Conservation (phyloP, 2,888 invertebrate species). For the Gisinianus flammeolus region DNA sequence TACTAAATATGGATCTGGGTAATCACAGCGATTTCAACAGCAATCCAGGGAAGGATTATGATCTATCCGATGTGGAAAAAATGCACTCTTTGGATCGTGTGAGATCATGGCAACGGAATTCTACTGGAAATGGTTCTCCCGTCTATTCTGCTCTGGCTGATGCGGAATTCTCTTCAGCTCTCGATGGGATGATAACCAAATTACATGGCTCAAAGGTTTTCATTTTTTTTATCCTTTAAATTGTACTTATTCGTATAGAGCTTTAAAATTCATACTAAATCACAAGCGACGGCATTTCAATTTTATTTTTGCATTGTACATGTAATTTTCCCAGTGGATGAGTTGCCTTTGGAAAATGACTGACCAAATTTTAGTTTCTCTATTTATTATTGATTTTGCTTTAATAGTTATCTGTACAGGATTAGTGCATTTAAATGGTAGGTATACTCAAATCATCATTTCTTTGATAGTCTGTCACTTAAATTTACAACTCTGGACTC, state of each 20-base stretch:
- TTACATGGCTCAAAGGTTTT: conserved; percentile 44
- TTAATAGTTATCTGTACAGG: too few species aligned
- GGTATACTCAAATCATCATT: too few species aligned
- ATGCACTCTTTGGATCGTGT: conserved; percentile 38
- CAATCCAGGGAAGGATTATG: conserved; percentile 24
- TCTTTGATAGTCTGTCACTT: too few species aligned
- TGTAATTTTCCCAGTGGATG: too few species aligned
- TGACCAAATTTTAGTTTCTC: too few species aligned
- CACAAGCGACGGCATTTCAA: too few species aligned
- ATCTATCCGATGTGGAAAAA: conserved; percentile 35
- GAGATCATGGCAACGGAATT: conserved; percentile 25
- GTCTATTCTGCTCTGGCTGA: conserved; percentile 38
- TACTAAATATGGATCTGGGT: not conserved
- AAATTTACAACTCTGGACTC: too few species aligned
- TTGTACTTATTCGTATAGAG: not conserved
- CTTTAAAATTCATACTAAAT: too few species aligned
- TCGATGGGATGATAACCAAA: conserved; percentile 45
- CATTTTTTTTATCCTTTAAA: not conserved
- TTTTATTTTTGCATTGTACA: too few species aligned
- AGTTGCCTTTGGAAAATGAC: too few species aligned
- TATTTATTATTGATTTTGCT: too few species aligned
- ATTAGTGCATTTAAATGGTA: too few species aligned
- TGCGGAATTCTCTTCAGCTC: conserved; percentile 38
- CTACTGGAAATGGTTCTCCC: conserved; percentile 12
- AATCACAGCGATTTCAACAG: conserved; percentile 1